phyloP scores from a whole-genome alignment of 2,888 invertebrate genomes.

The Xylocampa areola region DNA sequence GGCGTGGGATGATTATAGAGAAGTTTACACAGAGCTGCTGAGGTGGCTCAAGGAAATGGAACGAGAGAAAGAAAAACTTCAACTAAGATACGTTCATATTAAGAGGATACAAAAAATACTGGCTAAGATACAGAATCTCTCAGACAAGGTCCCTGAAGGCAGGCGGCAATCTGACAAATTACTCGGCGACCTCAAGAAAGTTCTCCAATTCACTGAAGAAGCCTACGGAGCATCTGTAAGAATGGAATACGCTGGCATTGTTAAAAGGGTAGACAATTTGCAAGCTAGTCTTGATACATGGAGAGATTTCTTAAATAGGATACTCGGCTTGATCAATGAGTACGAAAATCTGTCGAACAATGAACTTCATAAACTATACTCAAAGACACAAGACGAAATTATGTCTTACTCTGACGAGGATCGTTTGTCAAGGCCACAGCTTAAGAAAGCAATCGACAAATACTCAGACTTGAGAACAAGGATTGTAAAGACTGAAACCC shows the following conservation, averaged over 20 bases:
- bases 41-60: conserved; percentile 95
- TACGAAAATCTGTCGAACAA: conserved; percentile 91
- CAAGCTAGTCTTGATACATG: conserved; percentile 95
- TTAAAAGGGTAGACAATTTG: conserved; percentile 94
- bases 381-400: conserved; percentile 91
- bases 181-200: conserved; percentile 91
- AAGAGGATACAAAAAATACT: conserved; percentile 93
- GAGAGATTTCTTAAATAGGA: conserved; percentile 93
- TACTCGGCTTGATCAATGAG: conserved; percentile 90
- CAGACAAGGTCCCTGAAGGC: conserved; percentile 92
- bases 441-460: conserved; percentile 91
- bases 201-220: conserved; percentile 93
- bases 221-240: conserved; percentile 94
- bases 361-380: conserved; percentile 90
- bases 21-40: conserved; percentile 92
- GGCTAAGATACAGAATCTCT: conserved; percentile 91
- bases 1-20: conserved; percentile 94
- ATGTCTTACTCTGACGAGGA: conserved; percentile 88
- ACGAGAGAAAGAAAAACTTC: conserved; percentile 93
- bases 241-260: conserved; percentile 94
- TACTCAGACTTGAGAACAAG: conserved; percentile 90
- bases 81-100: conserved; percentile 94
- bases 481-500: conserved; percentile 89
- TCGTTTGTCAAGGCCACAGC: conserved; percentile 90
- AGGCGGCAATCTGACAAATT: conserved; percentile 91